Conservation (phyloP, 1,140 invertebrate species). For the fruit fly (Drosophila melanogaster) region Release_6_plus_ISO1_MT NC_004354.4:15157501-15158000, state of each 20-base stretch:
- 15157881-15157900: constrained; percentile 57
- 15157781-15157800: constrained; percentile 47
- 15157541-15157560: constrained; percentile 31
- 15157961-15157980: constrained; percentile 48
- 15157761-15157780: constrained; percentile 49
- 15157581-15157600: not conserved
- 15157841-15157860: constrained; percentile 7
- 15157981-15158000: constrained; percentile 55
- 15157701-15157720: constrained; percentile 24
- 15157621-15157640: constrained; percentile 47
- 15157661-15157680: constrained; percentile 11
- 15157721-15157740: constrained; percentile 35
- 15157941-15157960: constrained; percentile 3
- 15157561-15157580: constrained; percentile 22
- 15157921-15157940: constrained; percentile 8
- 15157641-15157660: constrained; percentile 44
- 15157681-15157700: constrained; percentile 46
- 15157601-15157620: constrained; percentile 2
- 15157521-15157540: constrained; percentile 9
- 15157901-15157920: constrained; percentile 38
- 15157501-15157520: constrained; percentile 17
- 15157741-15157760: constrained; percentile 27
- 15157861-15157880: constrained; percentile 30
- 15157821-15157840: constrained; percentile 6
- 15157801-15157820: constrained; percentile 10